These are phyloP conservation scores for Tigriopus japonicus DNA, from an alignment of 1,140 invertebrate genomes.

Conservation along the genomic window DNA sequence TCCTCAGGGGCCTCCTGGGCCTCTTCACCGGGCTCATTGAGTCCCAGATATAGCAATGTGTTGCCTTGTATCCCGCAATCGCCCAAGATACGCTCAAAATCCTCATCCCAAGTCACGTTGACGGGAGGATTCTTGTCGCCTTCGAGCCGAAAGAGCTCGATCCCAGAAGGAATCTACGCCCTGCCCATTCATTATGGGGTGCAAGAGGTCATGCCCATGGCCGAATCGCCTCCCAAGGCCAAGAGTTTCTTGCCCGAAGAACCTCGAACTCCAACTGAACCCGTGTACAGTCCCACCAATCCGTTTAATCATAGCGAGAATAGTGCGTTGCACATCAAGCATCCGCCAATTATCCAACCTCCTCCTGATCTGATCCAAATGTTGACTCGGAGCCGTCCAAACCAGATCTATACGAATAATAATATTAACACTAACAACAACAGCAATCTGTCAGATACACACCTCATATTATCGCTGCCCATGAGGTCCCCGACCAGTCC, in stretches of 20 bases:
- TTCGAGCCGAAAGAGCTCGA: background rate
- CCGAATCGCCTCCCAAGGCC: no score
- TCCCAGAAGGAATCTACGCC: background rate
- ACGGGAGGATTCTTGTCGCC: background rate
- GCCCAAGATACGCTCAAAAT: background rate
- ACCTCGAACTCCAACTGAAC: background rate
- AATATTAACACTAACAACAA: no score
- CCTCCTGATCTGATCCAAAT: conserved; percentile 8
- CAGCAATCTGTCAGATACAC: no score
- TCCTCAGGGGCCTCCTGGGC: background rate
- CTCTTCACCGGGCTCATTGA: background rate
- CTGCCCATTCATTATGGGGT: background rate
- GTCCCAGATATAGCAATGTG: background rate
- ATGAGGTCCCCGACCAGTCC: no score
- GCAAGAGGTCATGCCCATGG: background rate
- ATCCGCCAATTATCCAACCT: conserved; percentile 11
- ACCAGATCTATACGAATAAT: background rate
- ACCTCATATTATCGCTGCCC: no score
- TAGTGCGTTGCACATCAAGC: background rate
- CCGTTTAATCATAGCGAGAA: conserved; percentile 10
- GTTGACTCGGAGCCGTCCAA: background rate
- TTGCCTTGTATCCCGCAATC: background rate
- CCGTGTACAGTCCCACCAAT: background rate
- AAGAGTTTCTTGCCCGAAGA: no score
- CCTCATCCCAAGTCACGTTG: background rate